Base-by-base conservation (phyloP, 2,113 vertebrate genomes). In the Catharus bicknelli region DNA sequence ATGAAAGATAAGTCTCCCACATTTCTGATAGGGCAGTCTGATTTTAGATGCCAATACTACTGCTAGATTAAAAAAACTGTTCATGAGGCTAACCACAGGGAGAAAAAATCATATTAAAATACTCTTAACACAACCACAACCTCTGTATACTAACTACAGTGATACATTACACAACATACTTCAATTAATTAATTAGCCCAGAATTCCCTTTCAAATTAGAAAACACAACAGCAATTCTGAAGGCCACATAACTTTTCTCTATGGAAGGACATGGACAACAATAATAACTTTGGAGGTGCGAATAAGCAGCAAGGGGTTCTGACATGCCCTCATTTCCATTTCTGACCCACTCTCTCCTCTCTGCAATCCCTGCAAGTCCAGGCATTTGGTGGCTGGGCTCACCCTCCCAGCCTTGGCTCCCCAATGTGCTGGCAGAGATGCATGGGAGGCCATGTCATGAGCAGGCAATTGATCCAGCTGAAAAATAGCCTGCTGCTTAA, bases 161-260 rank as follows among this genome's bases (percentile, higher is more conserved):
- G 23, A 72, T 48, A 26, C 4, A 42, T 75, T 54, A 69, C 30
- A 68, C 61, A 87, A 82, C 38, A 50, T 47, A 80, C 14, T 57
- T 69, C 42, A 88, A 68, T 72, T 84, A 79, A 91, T 91, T 58
- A 89, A 87, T 74, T 54, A 92, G 47, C 30, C 34, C 69, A 91
- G 66, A 47, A 53, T 57, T 92, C 36, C 48, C 34, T 76, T 78
- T 68, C 54, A 61, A 66, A 19, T 82, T 64, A 40, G 43, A 86
- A 90, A 93, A 83, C 30, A 34, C 76, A 83, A 36, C 32, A 48
- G 53, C 38, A 74, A 77, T 83, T 83, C 43, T 36, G 53, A 76
- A 86, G 57, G 43, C 89, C 74, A 54, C 5, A 2, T 7, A 58
- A 63, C 59, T 50, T 69, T 47, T 48, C 54, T 90, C 75, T 9